Percentiles rank a stretch among this genome's conserved stretches.
Conservation (phyloP, 64 coral and sea anemone species). For the Stylophora pistillata region DNA sequence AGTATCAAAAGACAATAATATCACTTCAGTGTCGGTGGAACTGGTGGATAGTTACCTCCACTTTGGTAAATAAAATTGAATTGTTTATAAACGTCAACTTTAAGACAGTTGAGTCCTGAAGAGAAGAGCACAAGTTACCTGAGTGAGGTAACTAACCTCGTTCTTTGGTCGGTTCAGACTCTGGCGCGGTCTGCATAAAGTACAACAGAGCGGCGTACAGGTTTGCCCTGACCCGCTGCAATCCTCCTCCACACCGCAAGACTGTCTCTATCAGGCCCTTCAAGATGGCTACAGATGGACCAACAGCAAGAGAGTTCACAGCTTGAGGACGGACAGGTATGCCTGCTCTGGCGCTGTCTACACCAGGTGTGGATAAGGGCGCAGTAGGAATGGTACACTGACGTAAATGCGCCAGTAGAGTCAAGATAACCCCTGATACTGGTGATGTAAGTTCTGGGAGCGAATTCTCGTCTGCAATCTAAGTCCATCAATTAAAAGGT, state of each 20-base stretch:
- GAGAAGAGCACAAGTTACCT: too few relatives aligned
- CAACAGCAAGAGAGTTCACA: conserved; percentile 62
- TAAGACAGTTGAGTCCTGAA: too few relatives aligned
- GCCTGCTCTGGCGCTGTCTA: conserved; percentile 22
- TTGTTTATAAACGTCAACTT: too few relatives aligned
- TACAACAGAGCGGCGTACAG: conserved; percentile 90
- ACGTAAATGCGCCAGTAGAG: conserved; percentile 88
- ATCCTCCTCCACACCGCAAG: conserved; percentile 82
- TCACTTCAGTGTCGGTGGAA: too few relatives aligned
- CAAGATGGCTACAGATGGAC: conserved; percentile 79
- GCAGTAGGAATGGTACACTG: conserved; percentile 73
- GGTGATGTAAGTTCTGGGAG: conserved; percentile 81
- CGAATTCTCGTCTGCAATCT: conserved; percentile 89
- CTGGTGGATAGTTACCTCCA: too few relatives aligned
- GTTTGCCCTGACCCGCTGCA: conserved; percentile 90
- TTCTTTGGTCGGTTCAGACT: conserved; percentile 51
- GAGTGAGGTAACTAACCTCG: too few relatives aligned
- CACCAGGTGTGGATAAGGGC: background rate
- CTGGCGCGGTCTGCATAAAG: conserved; percentile 89
- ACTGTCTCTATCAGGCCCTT: conserved; percentile 86
- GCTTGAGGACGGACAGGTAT: conserved; percentile 23
- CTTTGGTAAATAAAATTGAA: too few relatives aligned
- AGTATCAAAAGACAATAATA: too few relatives aligned
- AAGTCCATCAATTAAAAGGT: background rate
- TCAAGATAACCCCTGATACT: conserved; percentile 87